Conservation (phyloP, 2,113 vertebrate genomes). For the Pycnonotus jocosus region DNA sequence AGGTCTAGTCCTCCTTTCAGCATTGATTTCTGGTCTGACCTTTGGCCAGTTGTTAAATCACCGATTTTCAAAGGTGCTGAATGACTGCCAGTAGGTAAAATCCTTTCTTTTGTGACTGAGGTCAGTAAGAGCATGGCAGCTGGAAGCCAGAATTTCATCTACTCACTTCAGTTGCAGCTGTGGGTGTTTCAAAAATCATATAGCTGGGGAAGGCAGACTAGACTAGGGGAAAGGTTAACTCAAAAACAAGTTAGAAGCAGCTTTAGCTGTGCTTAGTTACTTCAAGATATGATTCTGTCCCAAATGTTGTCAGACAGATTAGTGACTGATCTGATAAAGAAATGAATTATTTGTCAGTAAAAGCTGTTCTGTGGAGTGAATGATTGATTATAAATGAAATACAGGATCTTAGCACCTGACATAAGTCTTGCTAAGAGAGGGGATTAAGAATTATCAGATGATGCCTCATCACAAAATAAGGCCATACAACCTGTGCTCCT, state of each 20-base stretch:
- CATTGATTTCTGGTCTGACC: constrained; percentile 15
- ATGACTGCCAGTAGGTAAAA: background rate
- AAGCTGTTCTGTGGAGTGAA: background rate
- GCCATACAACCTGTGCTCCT: background rate
- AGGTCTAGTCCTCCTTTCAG: background rate
- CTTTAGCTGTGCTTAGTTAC: background rate
- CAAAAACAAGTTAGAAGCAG: background rate
- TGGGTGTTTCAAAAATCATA: background rate
- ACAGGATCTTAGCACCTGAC: background rate
- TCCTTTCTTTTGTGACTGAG: background rate
- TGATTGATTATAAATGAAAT: background rate
- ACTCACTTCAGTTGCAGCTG: background rate
- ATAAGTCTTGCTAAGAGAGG: background rate
- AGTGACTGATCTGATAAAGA: background rate
- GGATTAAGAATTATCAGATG: background rate
- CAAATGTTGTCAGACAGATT: background rate
- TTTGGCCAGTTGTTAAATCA: constrained; percentile 7
- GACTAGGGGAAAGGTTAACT: background rate
- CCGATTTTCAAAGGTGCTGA: background rate
- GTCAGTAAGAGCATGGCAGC: constrained; percentile 5
- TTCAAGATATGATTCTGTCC: background rate
- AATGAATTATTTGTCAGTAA: background rate
- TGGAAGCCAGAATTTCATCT: constrained; percentile 9
- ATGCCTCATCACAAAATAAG: background rate
- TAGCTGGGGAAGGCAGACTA: background rate